Evolutionary conservation across 2,797 vertebrate species (phyloP).

Genomic region (Manis crassicaudata): DNA sequence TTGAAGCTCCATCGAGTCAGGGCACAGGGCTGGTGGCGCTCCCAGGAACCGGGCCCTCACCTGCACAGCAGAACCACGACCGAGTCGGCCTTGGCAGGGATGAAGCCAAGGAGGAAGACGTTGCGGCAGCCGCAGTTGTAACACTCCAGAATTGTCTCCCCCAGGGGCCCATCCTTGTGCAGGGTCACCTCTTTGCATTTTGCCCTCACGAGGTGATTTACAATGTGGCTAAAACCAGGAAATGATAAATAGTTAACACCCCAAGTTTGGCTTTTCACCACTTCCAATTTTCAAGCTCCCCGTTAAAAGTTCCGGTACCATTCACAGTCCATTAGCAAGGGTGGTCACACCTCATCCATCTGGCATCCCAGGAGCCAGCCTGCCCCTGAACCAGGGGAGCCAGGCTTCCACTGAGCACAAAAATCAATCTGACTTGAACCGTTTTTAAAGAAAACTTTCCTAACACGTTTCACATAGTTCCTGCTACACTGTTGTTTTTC

Average conservation of each 20-base stretch:
- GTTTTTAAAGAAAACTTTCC: constrained; percentile 14
- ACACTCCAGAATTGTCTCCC: constrained; percentile 97
- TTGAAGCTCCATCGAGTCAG: neutral
- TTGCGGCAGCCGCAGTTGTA: constrained; percentile 99
- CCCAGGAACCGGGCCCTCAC: constrained; percentile 80
- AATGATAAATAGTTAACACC: constrained; percentile 66
- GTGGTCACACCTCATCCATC: constrained; percentile 63
- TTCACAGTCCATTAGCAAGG: constrained; percentile 62
- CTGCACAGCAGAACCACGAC: constrained; percentile 98
- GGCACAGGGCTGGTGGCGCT: no score
- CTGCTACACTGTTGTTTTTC: neutral
- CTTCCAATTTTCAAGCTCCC: constrained; percentile 13
- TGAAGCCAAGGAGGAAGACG: constrained; percentile 98
- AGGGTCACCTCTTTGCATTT: constrained; percentile 99
- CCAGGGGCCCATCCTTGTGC: constrained; percentile 97
- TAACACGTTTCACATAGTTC: neutral
- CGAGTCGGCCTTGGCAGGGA: constrained; percentile 97
- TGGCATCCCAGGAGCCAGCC: neutral
- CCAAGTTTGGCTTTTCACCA: constrained; percentile 50
- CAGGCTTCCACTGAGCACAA: neutral
- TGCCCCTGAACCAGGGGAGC: neutral
- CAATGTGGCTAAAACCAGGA: constrained; percentile 93
- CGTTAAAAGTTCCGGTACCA: constrained; percentile 51
- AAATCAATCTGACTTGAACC: neutral
- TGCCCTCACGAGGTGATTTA: constrained; percentile 98